These are phyloP conservation scores for Porites lobata DNA, from an alignment of 92 coral and sea anemone genomes.

Conservation along the genomic window DNA sequence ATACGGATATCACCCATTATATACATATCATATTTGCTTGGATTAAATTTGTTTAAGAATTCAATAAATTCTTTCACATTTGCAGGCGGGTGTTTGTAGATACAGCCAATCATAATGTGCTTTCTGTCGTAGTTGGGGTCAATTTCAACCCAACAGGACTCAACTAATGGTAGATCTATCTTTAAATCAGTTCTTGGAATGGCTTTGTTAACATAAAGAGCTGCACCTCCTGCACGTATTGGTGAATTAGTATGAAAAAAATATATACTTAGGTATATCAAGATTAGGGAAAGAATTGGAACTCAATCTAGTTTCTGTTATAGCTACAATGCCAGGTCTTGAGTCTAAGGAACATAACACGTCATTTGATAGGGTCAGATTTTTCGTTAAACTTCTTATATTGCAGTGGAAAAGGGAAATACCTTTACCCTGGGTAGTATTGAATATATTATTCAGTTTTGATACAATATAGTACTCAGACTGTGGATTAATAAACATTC, in stretches of 20 bases:
- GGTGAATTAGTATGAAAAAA: constrained; percentile 56
- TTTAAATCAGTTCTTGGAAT: constrained; percentile 57
- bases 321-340: too few relatives aligned
- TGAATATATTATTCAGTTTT: constrained; percentile 17
- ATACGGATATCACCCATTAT: too few relatives aligned
- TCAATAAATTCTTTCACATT: too few relatives aligned
- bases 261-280: constrained; percentile 35
- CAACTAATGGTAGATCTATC: background rate
- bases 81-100: too few relatives aligned
- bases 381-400: constrained; percentile 57
- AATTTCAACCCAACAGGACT: constrained; percentile 64
- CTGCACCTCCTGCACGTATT: constrained; percentile 71
- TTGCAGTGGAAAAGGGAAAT: constrained; percentile 47
- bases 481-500: constrained; percentile 2
- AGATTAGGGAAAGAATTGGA: constrained; percentile 44
- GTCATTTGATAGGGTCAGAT: too few relatives aligned
- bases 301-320: constrained; percentile 65
- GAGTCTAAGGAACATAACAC: too few relatives aligned
- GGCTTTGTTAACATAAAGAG: constrained; percentile 38
- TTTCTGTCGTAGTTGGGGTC: constrained; percentile 12
- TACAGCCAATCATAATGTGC: too few relatives aligned
- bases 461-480: constrained; percentile 17
- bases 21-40: too few relatives aligned
- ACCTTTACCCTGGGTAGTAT: background rate
- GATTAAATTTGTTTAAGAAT: too few relatives aligned